Base-by-base conservation (phyloP, 92 coral and sea anemone species). In the Muricea muricata region DNA sequence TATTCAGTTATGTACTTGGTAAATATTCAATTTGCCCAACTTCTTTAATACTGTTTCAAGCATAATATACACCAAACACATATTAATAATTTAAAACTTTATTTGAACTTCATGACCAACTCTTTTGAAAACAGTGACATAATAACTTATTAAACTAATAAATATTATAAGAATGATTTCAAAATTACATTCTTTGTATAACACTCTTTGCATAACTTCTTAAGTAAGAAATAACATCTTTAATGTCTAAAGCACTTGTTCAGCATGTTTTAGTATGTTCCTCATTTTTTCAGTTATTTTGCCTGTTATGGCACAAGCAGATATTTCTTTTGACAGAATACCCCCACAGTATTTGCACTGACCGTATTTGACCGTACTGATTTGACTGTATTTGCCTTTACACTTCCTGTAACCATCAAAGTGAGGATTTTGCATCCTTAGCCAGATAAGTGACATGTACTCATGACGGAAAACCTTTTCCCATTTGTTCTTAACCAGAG, bases 401-500 rank as follows among this genome's bases (percentile, higher is more conserved):
- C 80, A 86, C 80, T 84, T 84, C 81, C 75, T 56, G 87, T 78
- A 85, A 47, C 79, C 85, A 33, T 69, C 90, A 87, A 83, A 45
- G 40, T 61, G 41, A 17, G 85, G 74, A 29, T 61, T 61, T 61
- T 80, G 79, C 35, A n/a, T 48, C 35, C 85, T 41, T 32, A 86
- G 45, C 89, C 89, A 86, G 39, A 86, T 66, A 18, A 87, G 40
- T 17, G 80, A 84, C 91, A 87, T 90, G 79, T 87, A 90, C 26
- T 90, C 90, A 81, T 78, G 93, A 75, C 86, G 81, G 65, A 90
- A 90, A 15, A 90, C 90, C 91, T 87, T 86, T 72, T 82, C 82
- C 93, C 93, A 87, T 70, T 90, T 73, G 41, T 90, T 84, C 8
- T 82, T 85, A 55, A 86, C 87, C 29, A 89, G 87, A 71, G 90